Evolutionary conservation across 2,797 vertebrate genomes (phyloP).

Genomic region (Rousettus madagascariensis): DNA sequence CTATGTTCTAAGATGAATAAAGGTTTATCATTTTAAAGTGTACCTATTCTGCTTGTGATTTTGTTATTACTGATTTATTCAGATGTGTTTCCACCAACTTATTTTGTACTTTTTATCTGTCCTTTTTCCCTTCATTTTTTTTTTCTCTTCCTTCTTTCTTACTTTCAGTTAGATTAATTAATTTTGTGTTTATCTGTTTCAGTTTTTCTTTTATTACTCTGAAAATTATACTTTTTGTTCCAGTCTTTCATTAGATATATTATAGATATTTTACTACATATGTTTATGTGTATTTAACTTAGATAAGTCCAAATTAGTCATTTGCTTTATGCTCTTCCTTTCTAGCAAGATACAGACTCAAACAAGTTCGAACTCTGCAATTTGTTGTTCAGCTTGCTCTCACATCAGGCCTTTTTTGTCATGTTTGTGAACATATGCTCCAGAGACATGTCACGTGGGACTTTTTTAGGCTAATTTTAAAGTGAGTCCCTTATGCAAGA

Average conservation of each 20-base stretch:
- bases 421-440: background rate
- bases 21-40: background rate
- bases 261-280: background rate
- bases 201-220: background rate
- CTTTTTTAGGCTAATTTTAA: background rate
- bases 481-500: background rate
- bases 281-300: background rate
- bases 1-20: background rate
- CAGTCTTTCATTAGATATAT: background rate
- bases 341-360: background rate
- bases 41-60: background rate
- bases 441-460: background rate
- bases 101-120: background rate
- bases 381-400: background rate
- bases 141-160: background rate
- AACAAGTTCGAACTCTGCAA: background rate
- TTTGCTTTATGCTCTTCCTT: background rate
- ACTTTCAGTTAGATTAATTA: background rate
- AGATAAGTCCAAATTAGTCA: background rate
- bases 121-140: background rate
- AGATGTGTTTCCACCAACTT: background rate
- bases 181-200: background rate
- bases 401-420: background rate
- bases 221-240: background rate
- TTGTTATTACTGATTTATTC: background rate